Evolutionary conservation across 2,113 vertebrate species (phyloP), one percentile per base, ranked within the genome.

Genomic region (Uropsilus gracilis): DNA sequence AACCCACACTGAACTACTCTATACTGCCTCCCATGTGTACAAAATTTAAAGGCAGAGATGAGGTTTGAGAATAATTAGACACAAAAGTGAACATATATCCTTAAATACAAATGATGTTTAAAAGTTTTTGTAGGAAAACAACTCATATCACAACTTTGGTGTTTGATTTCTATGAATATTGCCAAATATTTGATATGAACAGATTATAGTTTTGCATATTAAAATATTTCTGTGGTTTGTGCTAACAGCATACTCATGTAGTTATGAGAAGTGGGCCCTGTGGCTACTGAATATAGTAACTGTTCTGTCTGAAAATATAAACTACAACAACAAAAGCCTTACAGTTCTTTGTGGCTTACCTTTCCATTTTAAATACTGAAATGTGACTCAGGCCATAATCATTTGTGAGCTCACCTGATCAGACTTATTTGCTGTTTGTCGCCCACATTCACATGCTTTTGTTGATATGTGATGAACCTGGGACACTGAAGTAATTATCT

Each of bases 111-210:
- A 87, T 68, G 28, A 77, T 76, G 16, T 83, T 89, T 46, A 92
- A 32, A 46, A 55, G 30, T 24, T 82, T 85, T 87, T 50, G 32
- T 34, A 87, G 44, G 89, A 81, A 95, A 95, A 32, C 9, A 82
- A 59, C 30, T 92, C 55, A 32, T 77, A 78, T 81, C 82, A 82
- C 3, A 53, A 88, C 22, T 71, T 34, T 39, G 39, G 46, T 75
- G 68, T 92, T 95, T 90, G 63, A 84, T 57, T 48, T 91, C 64
- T 85, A 75, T n/a, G 63, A 91, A 94, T 86, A 73, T 28, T 78
- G 50, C n/a, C 64, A 77, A 72, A 75, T 87, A 84, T 80, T 50
- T 84, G 50, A 90, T 46, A 57, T 66, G 42, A 83, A 69, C 16
- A 92, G 78, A 76, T 59, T 24, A 26, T 50, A 88, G 72, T 86